Conservation (phyloP, 2,113 vertebrate genomes). For the Haliaeetus leucogaster region DNA sequence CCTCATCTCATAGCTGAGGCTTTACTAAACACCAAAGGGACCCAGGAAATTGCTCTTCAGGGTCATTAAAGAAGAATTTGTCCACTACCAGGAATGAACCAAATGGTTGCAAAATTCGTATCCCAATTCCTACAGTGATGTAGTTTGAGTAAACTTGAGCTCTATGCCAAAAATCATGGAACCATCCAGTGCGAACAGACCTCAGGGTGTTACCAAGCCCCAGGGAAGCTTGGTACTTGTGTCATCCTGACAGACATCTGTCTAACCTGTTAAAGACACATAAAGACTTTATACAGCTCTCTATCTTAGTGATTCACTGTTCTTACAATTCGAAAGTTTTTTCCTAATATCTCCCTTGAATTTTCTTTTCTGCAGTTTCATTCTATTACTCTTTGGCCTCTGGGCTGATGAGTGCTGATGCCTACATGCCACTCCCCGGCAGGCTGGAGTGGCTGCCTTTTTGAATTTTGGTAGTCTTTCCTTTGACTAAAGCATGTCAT, state of each 20-base stretch:
- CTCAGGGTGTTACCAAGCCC: background rate
- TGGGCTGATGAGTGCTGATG: background rate
- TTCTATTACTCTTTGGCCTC: background rate
- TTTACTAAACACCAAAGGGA: background rate
- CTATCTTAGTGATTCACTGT: background rate
- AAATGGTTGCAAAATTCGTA: background rate
- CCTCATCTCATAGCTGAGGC: background rate
- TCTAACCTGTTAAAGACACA: background rate
- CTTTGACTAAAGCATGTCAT: background rate
- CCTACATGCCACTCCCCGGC: background rate
- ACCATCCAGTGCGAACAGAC: background rate
- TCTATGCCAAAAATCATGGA: background rate
- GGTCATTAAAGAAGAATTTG: background rate
- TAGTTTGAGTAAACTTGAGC: background rate
- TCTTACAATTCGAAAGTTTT: background rate
- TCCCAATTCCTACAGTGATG: background rate
- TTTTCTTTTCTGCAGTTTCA: background rate
- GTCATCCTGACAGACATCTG: background rate
- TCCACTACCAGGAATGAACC: background rate
- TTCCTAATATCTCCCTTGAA: background rate
- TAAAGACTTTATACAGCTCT: background rate
- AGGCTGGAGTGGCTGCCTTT: background rate
- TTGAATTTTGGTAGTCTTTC: background rate
- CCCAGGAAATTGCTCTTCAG: background rate
- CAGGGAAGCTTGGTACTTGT: background rate